phyloP scores from a whole-genome alignment of 2,113 vertebrate genomes.

The rabbit (Oryctolagus cuniculus) region mOryCun1.1 NC_091448.1:24451501-24452000 shows the following conservation, averaged over 20 bases:
- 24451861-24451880: background rate
- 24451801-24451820: background rate
- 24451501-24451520: background rate
- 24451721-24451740: constrained; percentile 77
- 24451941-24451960: too few relatives aligned
- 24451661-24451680: too few relatives aligned
- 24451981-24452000: too few relatives aligned
- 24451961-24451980: too few relatives aligned
- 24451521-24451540: background rate
- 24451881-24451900: too few relatives aligned
- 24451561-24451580: background rate
- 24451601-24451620: too few relatives aligned
- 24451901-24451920: too few relatives aligned
- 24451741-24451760: constrained; percentile 75
- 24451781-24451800: background rate
- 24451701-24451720: background rate
- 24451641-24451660: rapidly evolving
- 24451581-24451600: too few relatives aligned
- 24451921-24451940: too few relatives aligned
- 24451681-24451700: constrained; percentile 69
- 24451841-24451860: background rate
- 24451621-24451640: background rate
- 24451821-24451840: constrained; percentile 43
- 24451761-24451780: background rate
- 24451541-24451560: background rate